phyloP scores from a whole-genome alignment of 2,797 vertebrate genomes.

The Sarcoramphus papa region DNA sequence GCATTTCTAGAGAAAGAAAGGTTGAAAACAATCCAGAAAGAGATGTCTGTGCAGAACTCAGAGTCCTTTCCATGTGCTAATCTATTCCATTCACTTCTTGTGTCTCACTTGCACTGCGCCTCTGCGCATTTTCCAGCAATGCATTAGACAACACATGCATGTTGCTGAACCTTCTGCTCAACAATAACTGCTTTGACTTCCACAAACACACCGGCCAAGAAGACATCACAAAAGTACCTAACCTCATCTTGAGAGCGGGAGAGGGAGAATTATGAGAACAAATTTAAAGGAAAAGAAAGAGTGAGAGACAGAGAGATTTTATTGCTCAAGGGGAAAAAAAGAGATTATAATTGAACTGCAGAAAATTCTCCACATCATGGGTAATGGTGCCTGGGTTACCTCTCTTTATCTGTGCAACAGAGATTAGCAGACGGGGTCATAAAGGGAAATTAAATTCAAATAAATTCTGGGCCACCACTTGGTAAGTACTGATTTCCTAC shows the following conservation, averaged over 20 bases:
- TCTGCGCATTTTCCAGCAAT: not conserved
- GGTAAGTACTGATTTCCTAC: slow-evolving; percentile 23
- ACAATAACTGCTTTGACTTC: not conserved
- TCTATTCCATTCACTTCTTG: not conserved
- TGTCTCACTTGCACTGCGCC: not conserved
- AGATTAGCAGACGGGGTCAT: slow-evolving; percentile 57
- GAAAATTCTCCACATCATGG: slow-evolving; percentile 35
- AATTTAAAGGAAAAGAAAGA: slow-evolving; percentile 7
- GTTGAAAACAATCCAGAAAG: not conserved
- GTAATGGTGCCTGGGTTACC: slow-evolving; percentile 62
- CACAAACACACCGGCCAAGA: not conserved
- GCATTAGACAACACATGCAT: not conserved
- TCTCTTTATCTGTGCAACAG: slow-evolving; percentile 61
- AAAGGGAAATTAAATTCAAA: slow-evolving; percentile 65
- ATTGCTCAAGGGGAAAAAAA: slow-evolving; percentile 23
- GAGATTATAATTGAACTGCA: slow-evolving; percentile 61
- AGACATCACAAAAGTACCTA: not conserved
- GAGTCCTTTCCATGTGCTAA: not conserved
- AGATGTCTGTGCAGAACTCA: not conserved
- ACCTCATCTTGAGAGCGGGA: not conserved
- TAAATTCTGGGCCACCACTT: slow-evolving; percentile 42
- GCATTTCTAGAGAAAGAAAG: not conserved
- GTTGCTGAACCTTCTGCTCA: not conserved
- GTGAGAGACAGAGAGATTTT: slow-evolving; percentile 18
- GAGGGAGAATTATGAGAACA: slow-evolving; percentile 8